phyloP scores from a whole-genome alignment of 2,113 vertebrate species.

The Apodemus sylvaticus region DNA sequence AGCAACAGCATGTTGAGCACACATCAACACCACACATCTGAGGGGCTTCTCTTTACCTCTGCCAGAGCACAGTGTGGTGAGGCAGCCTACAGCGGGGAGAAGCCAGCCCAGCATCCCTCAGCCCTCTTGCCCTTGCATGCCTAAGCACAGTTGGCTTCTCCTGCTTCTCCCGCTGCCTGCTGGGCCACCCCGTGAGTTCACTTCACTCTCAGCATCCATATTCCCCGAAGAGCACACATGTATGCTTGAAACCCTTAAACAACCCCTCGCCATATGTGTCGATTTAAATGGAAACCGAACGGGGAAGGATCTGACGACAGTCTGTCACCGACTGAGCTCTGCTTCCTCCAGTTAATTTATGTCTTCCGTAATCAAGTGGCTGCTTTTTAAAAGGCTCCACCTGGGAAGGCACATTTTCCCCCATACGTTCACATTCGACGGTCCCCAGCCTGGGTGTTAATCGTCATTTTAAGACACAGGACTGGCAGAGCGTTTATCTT shows the following conservation, averaged over 20 bases:
- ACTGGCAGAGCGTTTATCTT: conserved; percentile 51
- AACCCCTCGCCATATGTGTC: conserved; percentile 69
- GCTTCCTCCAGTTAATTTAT: conserved; percentile 75
- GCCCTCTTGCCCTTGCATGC: background rate
- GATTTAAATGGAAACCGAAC: conserved; percentile 73
- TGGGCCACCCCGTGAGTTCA: conserved; percentile 9
- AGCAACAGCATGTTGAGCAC: background rate
- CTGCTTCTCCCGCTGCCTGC: conserved; percentile 1
- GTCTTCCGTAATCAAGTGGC: conserved; percentile 65
- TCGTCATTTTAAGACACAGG: conserved; percentile 59
- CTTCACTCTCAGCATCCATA: conserved; percentile 36
- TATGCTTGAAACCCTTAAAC: conserved; percentile 67
- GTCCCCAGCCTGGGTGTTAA: conserved; percentile 49
- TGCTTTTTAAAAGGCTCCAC: conserved; percentile 74
- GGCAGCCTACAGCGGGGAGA: background rate
- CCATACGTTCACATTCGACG: conserved; percentile 39
- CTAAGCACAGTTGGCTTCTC: background rate
- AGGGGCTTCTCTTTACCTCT: background rate
- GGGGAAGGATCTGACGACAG: conserved; percentile 68
- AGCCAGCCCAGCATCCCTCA: background rate
- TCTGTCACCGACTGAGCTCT: conserved; percentile 57
- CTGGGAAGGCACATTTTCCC: conserved; percentile 63
- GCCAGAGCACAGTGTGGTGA: background rate
- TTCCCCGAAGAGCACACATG: conserved; percentile 44
- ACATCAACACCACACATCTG: background rate